Evolutionary conservation across 2,113 vertebrate species (phyloP), one percentile per base, ranked within the genome.

Genomic region (Takifugu flavidus): DNA sequence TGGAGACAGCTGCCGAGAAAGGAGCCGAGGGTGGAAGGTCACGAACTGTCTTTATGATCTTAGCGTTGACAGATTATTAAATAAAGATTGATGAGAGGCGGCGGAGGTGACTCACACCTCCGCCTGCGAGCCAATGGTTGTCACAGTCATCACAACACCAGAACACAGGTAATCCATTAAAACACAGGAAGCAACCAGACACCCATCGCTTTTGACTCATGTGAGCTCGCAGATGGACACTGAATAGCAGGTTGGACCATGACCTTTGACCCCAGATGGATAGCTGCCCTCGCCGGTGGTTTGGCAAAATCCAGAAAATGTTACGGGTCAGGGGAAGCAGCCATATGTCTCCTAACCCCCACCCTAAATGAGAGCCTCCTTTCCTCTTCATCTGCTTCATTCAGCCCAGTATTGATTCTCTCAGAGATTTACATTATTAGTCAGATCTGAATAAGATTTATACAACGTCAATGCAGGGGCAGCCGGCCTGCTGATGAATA

Each of bases 181-280:
- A 42, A 12, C n/a, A 27, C 46, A 14, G 15, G 42, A 65, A 39
- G 1, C 1, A 44, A 42, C 31, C 28, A n/a, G 55, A 20, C 47
- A 87, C 46, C 42, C 70, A 42, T 11, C 58, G 68, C 69, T 70
- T 82, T 78, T 10, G 34, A 39, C 34, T 39, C 64, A 82, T 74
- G 84, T 77, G 68, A 74, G 66, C 39, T 49, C 73, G 66, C 87
- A 89, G 84, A 88, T 87, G 85, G 86, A 81, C 53, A 45, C 59
- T 65, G 56, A 65, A 53, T 52, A 70, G 28, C 67, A 67, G 61
- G 56, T 62, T 65, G 65, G 72, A 53, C 53, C 14, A 46, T 78
- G 80, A 86, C 86, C 89, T 81, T 75, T 89, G 62, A 86, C 80
- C 79, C 76, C 64, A 78, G 75, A 69, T 65, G 79, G 73, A 77